Base-by-base conservation (phyloP, 1,140 invertebrate genomes). In the Drosophila sucinea region DNA sequence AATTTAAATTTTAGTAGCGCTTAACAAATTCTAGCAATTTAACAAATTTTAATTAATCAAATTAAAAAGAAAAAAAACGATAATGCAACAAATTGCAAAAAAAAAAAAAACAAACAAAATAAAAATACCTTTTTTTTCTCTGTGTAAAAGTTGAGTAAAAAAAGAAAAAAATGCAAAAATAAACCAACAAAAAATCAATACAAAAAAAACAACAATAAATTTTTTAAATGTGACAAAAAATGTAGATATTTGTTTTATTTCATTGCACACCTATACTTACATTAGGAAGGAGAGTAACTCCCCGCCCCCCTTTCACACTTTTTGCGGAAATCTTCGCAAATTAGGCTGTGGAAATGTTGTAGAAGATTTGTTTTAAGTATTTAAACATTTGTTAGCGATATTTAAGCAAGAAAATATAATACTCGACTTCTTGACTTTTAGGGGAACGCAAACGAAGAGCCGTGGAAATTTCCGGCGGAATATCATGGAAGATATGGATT, bases 21-120 rank as follows among this genome's bases (percentile, higher is more conserved):
- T 89, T 89, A 87, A 87, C 84, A 87, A 87, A 87, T 87, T 87
- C 84, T 87, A 87, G 84, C 84, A 87, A 87, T 83, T 87, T 89
- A 87, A 87, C 84, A 87, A 87, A 87, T 87, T 87, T 87, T 87
- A 84, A 87, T 89, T 89, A 87, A 89, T 89, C 84, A 89, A 87
- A 89, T 84, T 78, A 83, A 63, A 47, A 68, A 27, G 41, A 41
- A 66, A 62, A 25, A 73, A 33, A 72, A 79, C 70, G 73, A 82
- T 76, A 89, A 83, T 73, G 70, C 79, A 89, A 89, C 47, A 44
- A 78, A 80, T 63, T 89, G 80, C 77, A 89, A 86, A 80, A 69
- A 87, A 80, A 87, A 80, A 68, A 73, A 79, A 56, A 58, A 32
- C 41, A 54, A 25, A 64, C 67, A 67, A 30, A 5, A 67, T 17